A percentile compares a stretch with the other conserved stretches of the same genome.
Evolutionary conservation across 2,113 vertebrate species (phyloP).

Genomic region (Anser cygnoides): DNA sequence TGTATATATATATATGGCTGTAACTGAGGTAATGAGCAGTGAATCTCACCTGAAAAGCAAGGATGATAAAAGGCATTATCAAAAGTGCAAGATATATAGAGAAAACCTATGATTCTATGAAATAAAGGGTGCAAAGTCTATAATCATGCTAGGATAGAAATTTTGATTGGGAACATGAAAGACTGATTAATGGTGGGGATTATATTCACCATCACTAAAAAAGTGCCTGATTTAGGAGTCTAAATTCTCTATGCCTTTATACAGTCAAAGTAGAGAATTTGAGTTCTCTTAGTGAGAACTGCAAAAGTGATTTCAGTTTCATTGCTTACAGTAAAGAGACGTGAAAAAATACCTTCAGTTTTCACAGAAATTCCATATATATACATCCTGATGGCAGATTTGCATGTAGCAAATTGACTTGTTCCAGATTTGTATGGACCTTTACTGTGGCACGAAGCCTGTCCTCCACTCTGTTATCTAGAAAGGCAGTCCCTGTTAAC

Average conservation of each 20-base stretch:
- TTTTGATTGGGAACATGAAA: not conserved
- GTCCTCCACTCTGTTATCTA: not conserved
- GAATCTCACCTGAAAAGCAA: not conserved
- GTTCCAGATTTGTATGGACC: not conserved
- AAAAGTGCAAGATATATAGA: not conserved
- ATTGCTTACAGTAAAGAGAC: not conserved
- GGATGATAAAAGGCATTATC: not conserved
- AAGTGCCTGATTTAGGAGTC: not conserved
- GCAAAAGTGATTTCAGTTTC: not conserved
- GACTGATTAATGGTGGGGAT: accelerated
- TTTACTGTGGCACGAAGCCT: not conserved
- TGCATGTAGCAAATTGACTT: not conserved
- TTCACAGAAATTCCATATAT: not conserved
- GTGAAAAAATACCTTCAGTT: not conserved
- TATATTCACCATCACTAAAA: not conserved
- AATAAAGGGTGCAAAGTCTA: not conserved
- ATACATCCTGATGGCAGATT: not conserved
- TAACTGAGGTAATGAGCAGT: not conserved
- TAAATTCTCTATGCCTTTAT: not conserved
- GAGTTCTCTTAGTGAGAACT: not conserved
- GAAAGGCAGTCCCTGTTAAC: not conserved
- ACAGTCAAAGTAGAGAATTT: not conserved
- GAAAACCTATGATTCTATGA: not conserved
- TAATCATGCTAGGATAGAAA: not conserved
- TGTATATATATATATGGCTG: not conserved